A percentile compares a stretch with the other conserved stretches of the same genome.
These are phyloP conservation scores for Onthophagus taurus DNA, from an alignment of 1,140 invertebrate genomes.

Conservation along the genomic window DNA sequence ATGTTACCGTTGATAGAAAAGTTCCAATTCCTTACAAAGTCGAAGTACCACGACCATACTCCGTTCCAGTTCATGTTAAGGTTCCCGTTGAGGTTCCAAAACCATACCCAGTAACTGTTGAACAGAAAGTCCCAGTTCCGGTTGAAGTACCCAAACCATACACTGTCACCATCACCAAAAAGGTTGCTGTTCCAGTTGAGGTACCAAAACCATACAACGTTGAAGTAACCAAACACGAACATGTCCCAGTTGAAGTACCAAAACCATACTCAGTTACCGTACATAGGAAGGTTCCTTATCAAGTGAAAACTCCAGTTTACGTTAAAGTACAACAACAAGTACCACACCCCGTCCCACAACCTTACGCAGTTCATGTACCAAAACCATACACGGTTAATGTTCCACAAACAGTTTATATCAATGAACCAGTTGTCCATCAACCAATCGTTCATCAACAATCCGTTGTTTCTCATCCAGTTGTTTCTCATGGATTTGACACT, in stretches of 20 bases:
- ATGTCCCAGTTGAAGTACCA: slow-evolving; percentile 30
- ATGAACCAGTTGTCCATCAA: slow-evolving; percentile 1
- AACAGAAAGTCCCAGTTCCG: slow-evolving; percentile 28
- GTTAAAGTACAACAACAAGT: slow-evolving; percentile 32
- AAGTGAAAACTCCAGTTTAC: slow-evolving; percentile 32
- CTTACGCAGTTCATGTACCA: slow-evolving; percentile 28
- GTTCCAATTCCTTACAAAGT: slow-evolving; percentile 31
- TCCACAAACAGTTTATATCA: slow-evolving; percentile 20
- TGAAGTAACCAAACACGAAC: slow-evolving; percentile 26
- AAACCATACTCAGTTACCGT: slow-evolving; percentile 28
- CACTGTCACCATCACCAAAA: slow-evolving; percentile 26
- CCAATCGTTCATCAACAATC: not conserved
- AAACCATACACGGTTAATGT: slow-evolving; percentile 29
- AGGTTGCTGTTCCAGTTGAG: slow-evolving; percentile 31
- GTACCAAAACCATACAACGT: slow-evolving; percentile 28
- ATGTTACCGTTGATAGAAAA: slow-evolving; percentile 24
- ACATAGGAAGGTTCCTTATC: slow-evolving; percentile 27
- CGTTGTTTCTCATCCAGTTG: slow-evolving; percentile 4
- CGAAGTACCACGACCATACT: slow-evolving; percentile 25
- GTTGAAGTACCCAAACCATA: slow-evolving; percentile 29
- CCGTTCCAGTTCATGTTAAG: slow-evolving; percentile 28
- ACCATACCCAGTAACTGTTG: slow-evolving; percentile 28
- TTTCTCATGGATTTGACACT: not conserved
- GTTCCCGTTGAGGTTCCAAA: slow-evolving; percentile 29
- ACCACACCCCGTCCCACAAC: slow-evolving; percentile 14